Conservation (phyloP, 2,888 invertebrate genomes). For the Magallana nippona region DNA sequence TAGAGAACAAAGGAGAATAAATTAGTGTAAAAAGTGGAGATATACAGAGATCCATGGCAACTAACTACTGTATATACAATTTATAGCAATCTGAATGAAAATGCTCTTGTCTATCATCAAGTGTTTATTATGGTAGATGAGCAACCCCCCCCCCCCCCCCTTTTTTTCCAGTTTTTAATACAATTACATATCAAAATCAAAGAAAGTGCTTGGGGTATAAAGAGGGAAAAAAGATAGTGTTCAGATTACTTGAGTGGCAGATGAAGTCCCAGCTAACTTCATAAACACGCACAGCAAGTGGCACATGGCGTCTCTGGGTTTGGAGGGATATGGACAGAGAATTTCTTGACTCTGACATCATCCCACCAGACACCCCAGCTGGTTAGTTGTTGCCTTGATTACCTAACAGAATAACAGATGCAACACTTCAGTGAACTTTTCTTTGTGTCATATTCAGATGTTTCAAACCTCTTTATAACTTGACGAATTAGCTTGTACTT, state of each 20-base stretch:
- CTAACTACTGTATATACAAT: background rate
- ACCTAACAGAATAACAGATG: constrained; percentile 10
- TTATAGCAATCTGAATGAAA: background rate
- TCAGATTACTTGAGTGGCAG: constrained; percentile 4
- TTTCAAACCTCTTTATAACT: constrained; percentile 14
- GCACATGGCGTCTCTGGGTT: constrained; percentile 29
- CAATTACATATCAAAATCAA: constrained; percentile 18
- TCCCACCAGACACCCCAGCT: constrained; percentile 7
- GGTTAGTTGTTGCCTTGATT: background rate
- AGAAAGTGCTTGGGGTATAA: constrained; percentile 13
- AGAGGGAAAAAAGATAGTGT: constrained; percentile 6
- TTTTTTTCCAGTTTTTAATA: background rate
- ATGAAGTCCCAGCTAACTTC: constrained; percentile 10
- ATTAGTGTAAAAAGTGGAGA: background rate
- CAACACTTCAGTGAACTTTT: constrained; percentile 3
- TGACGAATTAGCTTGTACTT: constrained; percentile 5
- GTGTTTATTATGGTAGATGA: background rate
- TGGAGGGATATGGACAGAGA: constrained; percentile 3
- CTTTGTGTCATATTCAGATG: constrained; percentile 22
- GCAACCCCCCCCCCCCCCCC: too few relatives aligned
- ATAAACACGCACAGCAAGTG: constrained; percentile 26
- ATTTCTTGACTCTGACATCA: constrained; percentile 10
- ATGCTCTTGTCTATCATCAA: background rate
- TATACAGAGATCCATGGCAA: background rate
- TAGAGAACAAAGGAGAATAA: too few relatives aligned